phyloP scores from a whole-genome alignment of 1,140 invertebrate genomes.

The Platyura marginata region DNA sequence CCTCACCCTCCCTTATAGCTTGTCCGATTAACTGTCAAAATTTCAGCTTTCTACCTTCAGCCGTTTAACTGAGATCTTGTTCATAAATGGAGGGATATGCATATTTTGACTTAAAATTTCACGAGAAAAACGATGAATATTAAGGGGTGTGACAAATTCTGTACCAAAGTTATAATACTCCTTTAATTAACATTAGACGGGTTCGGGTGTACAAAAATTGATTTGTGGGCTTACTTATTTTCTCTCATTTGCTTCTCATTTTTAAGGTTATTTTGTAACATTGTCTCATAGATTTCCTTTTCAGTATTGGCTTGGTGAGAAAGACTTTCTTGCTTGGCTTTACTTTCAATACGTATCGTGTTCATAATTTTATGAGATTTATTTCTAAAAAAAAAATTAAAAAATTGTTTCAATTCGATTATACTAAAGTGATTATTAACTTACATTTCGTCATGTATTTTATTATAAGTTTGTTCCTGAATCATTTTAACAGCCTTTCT shows the following conservation, averaged over 20 bases:
- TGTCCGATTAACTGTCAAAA: no score
- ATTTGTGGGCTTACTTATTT: constrained; percentile 5
- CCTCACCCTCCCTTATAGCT: no score
- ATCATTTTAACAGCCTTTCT: not conserved
- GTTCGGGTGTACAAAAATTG: not conserved
- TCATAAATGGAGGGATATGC: no score
- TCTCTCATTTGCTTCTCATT: constrained; percentile 7
- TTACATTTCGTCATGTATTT: no score
- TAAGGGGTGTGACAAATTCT: no score
- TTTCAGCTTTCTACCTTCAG: no score
- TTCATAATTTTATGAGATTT: constrained; percentile 4
- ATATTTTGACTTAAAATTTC: no score
- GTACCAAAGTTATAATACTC: no score
- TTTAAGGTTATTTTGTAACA: constrained; percentile 6
- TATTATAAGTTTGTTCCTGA: no score
- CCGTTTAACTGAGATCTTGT: no score
- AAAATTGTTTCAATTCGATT: not conserved
- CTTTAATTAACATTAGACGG: not conserved
- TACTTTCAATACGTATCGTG: constrained; percentile 4
- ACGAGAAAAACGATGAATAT: no score
- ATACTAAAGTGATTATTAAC: no score
- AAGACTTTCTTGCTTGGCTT: constrained; percentile 5
- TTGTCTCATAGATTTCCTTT: constrained; percentile 5
- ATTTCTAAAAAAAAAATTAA: constrained; percentile 4
- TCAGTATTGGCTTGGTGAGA: constrained; percentile 4